Conservation (phyloP, 2,113 vertebrate species). For the Rhodinocichla rosea region DNA sequence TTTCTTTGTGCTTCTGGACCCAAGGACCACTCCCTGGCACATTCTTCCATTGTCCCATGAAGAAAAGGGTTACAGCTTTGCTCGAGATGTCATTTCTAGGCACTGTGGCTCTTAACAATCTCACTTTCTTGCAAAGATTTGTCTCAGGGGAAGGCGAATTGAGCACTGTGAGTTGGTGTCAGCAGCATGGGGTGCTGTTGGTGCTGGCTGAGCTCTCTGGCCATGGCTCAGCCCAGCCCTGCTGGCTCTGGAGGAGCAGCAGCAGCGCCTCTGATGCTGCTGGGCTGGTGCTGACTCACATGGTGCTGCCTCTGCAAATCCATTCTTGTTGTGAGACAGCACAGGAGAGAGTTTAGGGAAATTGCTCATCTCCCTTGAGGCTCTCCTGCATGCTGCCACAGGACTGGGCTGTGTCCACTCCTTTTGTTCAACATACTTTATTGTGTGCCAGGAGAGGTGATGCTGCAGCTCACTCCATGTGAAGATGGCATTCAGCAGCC, state of each 20-base stretch:
- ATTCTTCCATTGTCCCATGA: neutral
- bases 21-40: neutral
- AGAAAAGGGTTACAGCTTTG: neutral
- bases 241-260: neutral
- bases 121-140: neutral
- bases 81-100: neutral
- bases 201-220: neutral
- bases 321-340: neutral
- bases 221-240: neutral
- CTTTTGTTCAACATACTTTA: neutral
- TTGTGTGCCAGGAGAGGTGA: neutral
- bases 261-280: neutral
- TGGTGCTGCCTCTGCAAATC: neutral
- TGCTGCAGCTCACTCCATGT: neutral
- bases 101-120: neutral
- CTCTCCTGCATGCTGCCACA: conserved; percentile 4
- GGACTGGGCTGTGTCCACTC: neutral
- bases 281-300: neutral
- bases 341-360: neutral
- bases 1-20: neutral
- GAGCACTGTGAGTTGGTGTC: neutral
- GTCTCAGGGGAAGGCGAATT: neutral
- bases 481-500: neutral
- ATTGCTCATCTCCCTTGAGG: conserved; percentile 46
- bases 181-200: neutral